Conservation (phyloP, 2,113 vertebrate species). For the Enhydra lutris region DNA sequence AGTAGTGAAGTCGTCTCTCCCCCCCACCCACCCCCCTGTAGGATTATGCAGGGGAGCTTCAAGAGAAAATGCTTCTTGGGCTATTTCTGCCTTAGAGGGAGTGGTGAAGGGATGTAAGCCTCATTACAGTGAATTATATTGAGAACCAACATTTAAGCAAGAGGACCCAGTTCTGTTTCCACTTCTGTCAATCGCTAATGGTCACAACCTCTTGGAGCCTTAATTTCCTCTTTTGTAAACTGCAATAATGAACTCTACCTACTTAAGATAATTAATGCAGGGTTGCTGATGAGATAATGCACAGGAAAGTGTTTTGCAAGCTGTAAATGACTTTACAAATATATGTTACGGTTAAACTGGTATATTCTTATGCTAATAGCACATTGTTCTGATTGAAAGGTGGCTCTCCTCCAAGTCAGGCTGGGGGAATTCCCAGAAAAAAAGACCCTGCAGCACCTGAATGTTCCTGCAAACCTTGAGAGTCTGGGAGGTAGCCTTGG, state of each 20-base stretch:
- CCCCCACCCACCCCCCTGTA: too few species aligned
- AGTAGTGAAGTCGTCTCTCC: not conserved
- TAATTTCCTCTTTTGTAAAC: not conserved
- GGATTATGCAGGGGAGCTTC: not conserved
- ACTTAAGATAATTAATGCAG: not conserved
- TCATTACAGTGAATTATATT: not conserved
- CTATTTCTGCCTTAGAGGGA: not conserved
- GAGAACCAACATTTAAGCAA: not conserved
- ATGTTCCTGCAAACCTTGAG: not conserved
- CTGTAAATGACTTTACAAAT: constrained; percentile 6
- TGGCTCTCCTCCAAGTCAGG: not conserved
- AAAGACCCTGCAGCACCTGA: not conserved
- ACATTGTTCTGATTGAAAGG: not conserved
- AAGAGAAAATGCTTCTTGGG: not conserved
- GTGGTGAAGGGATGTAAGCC: not conserved
- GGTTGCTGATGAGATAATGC: not conserved
- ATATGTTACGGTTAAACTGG: not conserved
- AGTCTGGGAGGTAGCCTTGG: not conserved
- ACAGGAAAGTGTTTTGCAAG: not conserved
- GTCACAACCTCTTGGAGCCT: not conserved
- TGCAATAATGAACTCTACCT: not conserved
- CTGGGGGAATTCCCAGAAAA: not conserved
- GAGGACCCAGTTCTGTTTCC: not conserved
- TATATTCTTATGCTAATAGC: not conserved
- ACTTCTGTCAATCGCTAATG: not conserved